These are phyloP conservation scores for Polylopha cassiicola DNA, from an alignment of 2,888 invertebrate genomes.

Conservation along the genomic window DNA sequence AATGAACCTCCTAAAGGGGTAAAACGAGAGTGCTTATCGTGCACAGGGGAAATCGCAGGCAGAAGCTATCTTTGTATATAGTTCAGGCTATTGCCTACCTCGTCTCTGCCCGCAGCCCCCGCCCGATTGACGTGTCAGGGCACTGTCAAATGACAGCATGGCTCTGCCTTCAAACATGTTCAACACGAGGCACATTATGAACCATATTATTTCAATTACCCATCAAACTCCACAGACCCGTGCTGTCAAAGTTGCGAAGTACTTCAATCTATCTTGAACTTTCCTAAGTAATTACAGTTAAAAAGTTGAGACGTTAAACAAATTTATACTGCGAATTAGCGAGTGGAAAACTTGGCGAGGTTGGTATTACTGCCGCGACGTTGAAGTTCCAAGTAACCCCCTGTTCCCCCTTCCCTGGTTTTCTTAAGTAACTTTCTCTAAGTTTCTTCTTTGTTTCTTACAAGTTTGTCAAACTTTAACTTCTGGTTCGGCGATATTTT, in stretches of 20 bases:
- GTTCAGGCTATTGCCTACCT: too few relatives aligned
- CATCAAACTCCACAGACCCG: constrained; percentile 45
- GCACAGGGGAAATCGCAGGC: too few relatives aligned
- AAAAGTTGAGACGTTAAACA: constrained; percentile 76
- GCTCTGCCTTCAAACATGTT: too few relatives aligned
- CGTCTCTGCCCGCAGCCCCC: too few relatives aligned
- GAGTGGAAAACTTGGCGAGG: constrained; percentile 59
- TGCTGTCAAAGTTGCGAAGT: constrained; percentile 50
- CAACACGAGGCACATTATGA: constrained; percentile 12
- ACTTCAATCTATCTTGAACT: constrained; percentile 66
- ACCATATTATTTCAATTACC: constrained; percentile 44
- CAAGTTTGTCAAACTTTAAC: constrained; percentile 57
- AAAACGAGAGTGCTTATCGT: too few relatives aligned
- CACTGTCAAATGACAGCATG: too few relatives aligned
- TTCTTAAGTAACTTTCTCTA: constrained; percentile 55
- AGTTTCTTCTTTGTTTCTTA: constrained; percentile 66
- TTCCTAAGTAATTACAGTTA: constrained; percentile 71
- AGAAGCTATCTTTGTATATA: too few relatives aligned
- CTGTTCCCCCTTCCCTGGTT: constrained; percentile 45
- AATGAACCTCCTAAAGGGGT: too few relatives aligned
- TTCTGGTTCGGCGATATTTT: constrained; percentile 55
- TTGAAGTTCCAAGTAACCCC: constrained; percentile 65
- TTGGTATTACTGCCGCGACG: constrained; percentile 61
- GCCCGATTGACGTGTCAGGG: too few relatives aligned
- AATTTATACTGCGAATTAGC: constrained; percentile 75